Evolutionary conservation across 2,888 invertebrate species (phyloP).

Genomic region (Troides aeacus): DNA sequence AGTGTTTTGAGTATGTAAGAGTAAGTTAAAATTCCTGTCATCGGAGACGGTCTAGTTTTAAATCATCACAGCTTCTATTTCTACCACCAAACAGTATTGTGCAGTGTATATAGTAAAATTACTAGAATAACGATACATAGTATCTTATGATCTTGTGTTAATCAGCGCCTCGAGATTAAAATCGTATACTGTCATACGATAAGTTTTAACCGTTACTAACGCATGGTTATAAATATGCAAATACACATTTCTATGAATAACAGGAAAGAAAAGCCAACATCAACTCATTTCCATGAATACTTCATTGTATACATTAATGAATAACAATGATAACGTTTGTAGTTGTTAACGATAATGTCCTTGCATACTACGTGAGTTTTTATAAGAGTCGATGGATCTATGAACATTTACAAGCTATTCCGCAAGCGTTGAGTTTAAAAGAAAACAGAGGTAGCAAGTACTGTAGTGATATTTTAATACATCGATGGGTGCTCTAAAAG

Average conservation of each 20-base stretch:
- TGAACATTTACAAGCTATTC: conserved; percentile 43
- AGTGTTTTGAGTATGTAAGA: too few species aligned
- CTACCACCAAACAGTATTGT: too few species aligned
- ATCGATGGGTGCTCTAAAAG: conserved; percentile 14
- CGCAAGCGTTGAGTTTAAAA: conserved; percentile 49
- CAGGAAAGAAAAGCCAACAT: conserved; percentile 11
- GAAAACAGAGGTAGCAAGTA: conserved; percentile 43
- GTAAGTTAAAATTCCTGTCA: too few species aligned
- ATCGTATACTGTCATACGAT: too few species aligned
- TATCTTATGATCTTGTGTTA: too few species aligned
- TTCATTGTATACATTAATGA: conserved; percentile 36
- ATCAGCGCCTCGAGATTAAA: too few species aligned
- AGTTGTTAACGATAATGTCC: conserved; percentile 30
- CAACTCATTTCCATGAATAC: conserved; percentile 15
- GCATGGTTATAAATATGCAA: background rate
- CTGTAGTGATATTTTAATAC: conserved; percentile 9
- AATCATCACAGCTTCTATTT: too few species aligned
- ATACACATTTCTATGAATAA: conserved; percentile 14
- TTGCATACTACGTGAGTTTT: too few species aligned
- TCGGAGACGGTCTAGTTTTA: too few species aligned
- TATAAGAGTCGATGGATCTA: background rate
- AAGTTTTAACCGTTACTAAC: background rate
- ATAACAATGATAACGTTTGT: conserved; percentile 52
- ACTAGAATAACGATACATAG: too few species aligned
- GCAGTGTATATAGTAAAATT: too few species aligned